Evolutionary conservation across 2,888 invertebrate genomes (phyloP).

Genomic region (Caenorhabditis sulstoni): DNA sequence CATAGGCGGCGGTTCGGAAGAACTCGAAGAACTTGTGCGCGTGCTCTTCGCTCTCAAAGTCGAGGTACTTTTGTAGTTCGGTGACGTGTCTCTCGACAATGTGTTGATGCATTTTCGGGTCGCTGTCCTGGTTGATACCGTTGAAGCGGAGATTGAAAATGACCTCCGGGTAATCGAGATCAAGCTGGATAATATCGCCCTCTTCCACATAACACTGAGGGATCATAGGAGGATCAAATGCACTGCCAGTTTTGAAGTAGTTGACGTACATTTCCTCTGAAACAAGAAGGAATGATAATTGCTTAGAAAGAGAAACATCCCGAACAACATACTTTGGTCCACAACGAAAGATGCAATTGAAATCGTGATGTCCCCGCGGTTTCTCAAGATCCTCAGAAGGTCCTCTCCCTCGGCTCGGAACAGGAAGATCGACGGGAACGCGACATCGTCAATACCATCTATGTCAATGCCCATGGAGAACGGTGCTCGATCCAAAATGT

Average conservation of each 20-base stretch:
- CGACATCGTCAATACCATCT: constrained; percentile 82
- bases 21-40: constrained; percentile 63
- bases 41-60: constrained; percentile 42
- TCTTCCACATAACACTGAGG: constrained; percentile 50
- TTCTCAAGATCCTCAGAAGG: constrained; percentile 31
- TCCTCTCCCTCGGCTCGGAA: constrained; percentile 65
- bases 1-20: constrained; percentile 65
- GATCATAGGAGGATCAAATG: constrained; percentile 1
- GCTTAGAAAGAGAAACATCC: no score
- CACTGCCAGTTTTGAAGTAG: constrained; percentile 20
- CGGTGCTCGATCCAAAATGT: constrained; percentile 87
- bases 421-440: constrained; percentile 74
- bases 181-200: constrained; percentile 55
- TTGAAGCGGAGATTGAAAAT: constrained; percentile 72
- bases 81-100: constrained; percentile 69
- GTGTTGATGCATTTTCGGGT: constrained; percentile 67
- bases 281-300: no score
- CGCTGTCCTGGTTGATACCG: constrained; percentile 64
- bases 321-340: no score
- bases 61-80: constrained; percentile 54
- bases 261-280: constrained; percentile 24
- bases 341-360: no score
- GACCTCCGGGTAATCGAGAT: constrained; percentile 56
- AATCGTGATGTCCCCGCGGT: constrained; percentile 4
- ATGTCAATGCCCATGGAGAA: constrained; percentile 98